Base-by-base conservation (phyloP, 2,113 vertebrate genomes). In the Antechinus stuartii region DNA sequence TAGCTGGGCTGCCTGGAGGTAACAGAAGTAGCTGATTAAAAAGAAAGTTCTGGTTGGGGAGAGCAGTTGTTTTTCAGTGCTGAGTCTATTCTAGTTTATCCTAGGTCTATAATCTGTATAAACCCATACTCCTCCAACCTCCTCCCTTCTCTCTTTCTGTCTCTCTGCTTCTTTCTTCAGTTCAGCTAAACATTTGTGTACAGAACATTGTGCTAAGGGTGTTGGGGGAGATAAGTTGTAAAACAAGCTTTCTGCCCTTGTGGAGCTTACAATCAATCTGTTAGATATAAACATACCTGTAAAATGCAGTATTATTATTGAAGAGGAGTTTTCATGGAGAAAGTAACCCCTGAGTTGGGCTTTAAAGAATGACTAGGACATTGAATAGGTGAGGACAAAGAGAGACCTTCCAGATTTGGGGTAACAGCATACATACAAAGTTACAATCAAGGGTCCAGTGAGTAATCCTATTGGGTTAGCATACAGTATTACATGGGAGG, bases 161-260 rank as follows among this genome's bases (percentile, higher is more conserved):
- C 53, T 53, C 4, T 19, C 24, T 42, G 2, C 52, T 30, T 55
- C 54, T 56, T 30, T 55, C 22, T 56, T 56, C 26, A 27, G 27
- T 57, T 61, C 27, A 61, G 30, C 57, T 2, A 61, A 61, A 61
- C 10, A 61, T 61, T 61, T 61, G 56, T 27, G 10, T 61, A 61
- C 26, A 19, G 68, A 30, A 76, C 52, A 89, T 42, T 26, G 89
- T 8, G 14, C 92, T 9, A 5, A n/a, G 61, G 30, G 49, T 47
- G 46, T 49, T 49, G 5, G 76, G 35, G 50, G 0, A 0, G 0
- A 0, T 54, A 2, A 1, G 93, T 1, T 55, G 92, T 76, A 30
- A 26, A 22, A 7, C 52, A 42, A 47, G 23, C n/a, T 50, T 25
- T 26, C 26, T 8, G 4, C 19, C 1, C 46, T 46, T 24, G n/a